phyloP scores from a whole-genome alignment of 2,113 vertebrate species.

The Lonchura striata region DNA sequence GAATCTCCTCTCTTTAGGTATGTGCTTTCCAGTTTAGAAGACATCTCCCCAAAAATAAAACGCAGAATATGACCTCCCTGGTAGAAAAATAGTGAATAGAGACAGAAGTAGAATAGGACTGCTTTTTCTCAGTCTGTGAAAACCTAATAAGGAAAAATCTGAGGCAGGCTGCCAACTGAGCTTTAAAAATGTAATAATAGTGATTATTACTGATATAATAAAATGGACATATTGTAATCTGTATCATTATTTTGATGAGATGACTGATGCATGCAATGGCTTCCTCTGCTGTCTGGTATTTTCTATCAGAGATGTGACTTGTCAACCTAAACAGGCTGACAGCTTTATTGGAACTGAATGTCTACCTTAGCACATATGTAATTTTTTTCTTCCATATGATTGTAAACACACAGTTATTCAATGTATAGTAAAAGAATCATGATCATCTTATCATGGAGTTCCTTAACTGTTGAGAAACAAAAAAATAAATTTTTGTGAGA shows the following conservation, averaged over 20 bases:
- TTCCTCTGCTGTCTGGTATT: conserved; percentile 21
- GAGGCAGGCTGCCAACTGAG: not conserved
- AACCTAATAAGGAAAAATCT: not conserved
- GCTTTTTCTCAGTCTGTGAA: not conserved
- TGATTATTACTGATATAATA: not conserved
- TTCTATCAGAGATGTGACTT: conserved; percentile 5
- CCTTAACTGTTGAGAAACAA: not conserved
- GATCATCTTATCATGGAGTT: not conserved
- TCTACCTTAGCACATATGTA: conserved; percentile 29
- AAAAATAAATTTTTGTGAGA: not conserved
- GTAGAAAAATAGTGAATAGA: not conserved
- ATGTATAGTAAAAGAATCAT: not conserved
- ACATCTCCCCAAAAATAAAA: not conserved
- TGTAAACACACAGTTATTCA: conserved; percentile 21
- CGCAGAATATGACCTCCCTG: not conserved
- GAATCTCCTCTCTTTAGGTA: not conserved
- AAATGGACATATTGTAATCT: not conserved
- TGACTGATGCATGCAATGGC: conserved; percentile 1
- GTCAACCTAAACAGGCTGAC: not conserved
- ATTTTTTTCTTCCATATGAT: conserved; percentile 39
- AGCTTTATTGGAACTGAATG: conserved; percentile 9
- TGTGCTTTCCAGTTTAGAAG: not conserved
- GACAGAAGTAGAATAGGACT: not conserved
- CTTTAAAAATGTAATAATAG: not conserved
- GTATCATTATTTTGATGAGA: conserved; percentile 9